These are phyloP conservation scores for Cyclophora albipunctata DNA, from an alignment of 2,888 invertebrate genomes.

Conservation along the genomic window DNA sequence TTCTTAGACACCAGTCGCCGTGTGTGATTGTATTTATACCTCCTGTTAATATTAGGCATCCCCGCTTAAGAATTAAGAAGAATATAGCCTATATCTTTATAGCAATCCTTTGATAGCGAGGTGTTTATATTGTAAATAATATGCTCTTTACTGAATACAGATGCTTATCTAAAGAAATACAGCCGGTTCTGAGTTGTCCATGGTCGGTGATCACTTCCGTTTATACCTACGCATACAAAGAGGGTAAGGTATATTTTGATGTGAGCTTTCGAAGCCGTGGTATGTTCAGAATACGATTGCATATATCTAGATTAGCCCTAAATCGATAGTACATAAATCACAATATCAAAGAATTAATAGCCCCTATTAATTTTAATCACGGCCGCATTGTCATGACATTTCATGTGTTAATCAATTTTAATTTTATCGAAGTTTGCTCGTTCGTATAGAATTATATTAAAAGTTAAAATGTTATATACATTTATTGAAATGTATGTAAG, in stretches of 20 bases:
- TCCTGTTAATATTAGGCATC: slow-evolving; percentile 50
- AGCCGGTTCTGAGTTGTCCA: slow-evolving; percentile 9
- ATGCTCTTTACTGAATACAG: slow-evolving; percentile 53
- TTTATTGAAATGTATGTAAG: slow-evolving; percentile 48
- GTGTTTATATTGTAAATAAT: slow-evolving; percentile 61
- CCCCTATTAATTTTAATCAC: slow-evolving; percentile 24
- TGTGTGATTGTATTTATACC: slow-evolving; percentile 60
- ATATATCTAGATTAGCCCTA: slow-evolving; percentile 65
- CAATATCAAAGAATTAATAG: slow-evolving; percentile 57
- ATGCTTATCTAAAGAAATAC: slow-evolving; percentile 49
- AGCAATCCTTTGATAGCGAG: slow-evolving; percentile 39
- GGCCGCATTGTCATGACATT: slow-evolving; percentile 46
- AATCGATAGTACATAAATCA: slow-evolving; percentile 70
- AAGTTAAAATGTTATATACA: slow-evolving; percentile 59
- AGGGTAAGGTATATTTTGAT: slow-evolving; percentile 7
- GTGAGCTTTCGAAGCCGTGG: slow-evolving; percentile 11
- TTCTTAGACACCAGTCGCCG: slow-evolving; percentile 53
- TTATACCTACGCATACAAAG: slow-evolving; percentile 8
- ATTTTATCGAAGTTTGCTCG: slow-evolving; percentile 75
- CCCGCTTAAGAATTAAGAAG: slow-evolving; percentile 47
- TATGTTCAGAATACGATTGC: slow-evolving; percentile 31
- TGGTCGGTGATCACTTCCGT: slow-evolving; percentile 18
- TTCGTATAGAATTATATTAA: slow-evolving; percentile 74
- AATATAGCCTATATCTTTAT: slow-evolving; percentile 44
- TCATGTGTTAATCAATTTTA: slow-evolving; percentile 74